Percentiles rank a stretch among this genome's conserved stretches.
Evolutionary conservation across 2,113 vertebrate species (phyloP).

Genomic region (Chamaetylas fuelleborni): DNA sequence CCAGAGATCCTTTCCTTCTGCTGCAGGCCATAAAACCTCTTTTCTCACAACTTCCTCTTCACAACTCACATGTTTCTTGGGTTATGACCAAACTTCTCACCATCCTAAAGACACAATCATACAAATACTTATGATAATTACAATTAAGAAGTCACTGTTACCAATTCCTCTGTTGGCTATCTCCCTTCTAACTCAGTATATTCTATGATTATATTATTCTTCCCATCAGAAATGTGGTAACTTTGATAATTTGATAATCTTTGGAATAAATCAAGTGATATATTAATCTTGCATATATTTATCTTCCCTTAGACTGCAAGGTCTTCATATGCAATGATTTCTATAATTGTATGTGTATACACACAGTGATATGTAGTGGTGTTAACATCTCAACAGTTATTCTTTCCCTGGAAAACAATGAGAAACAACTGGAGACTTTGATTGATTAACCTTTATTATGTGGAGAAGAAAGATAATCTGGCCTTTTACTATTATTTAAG

Average conservation of each 20-base stretch:
- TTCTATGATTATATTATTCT: not conserved
- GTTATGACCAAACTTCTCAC: not conserved
- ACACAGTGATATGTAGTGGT: not conserved
- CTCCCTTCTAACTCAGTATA: not conserved
- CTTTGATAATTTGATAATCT: not conserved
- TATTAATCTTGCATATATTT: not conserved
- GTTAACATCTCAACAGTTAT: not conserved
- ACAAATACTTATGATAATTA: not conserved
- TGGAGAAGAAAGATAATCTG: not conserved
- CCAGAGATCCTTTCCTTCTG: not conserved
- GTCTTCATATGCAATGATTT: not conserved
- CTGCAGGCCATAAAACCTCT: not conserved
- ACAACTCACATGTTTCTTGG: not conserved
- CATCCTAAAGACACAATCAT: not conserved
- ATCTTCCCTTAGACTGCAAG: not conserved
- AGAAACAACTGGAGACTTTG: not conserved
- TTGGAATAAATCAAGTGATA: not conserved
- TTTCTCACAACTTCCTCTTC: not conserved
- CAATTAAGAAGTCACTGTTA: not conserved
- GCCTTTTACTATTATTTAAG: not conserved
- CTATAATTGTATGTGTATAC: not conserved
- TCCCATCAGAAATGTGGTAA: not conserved
- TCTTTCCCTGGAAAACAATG: not conserved
- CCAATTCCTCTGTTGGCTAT: not conserved
- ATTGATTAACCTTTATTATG: not conserved